These are phyloP conservation scores for Sebastes trivittatus DNA, from an alignment of 2,797 vertebrate genomes.

Conservation along the genomic window DNA sequence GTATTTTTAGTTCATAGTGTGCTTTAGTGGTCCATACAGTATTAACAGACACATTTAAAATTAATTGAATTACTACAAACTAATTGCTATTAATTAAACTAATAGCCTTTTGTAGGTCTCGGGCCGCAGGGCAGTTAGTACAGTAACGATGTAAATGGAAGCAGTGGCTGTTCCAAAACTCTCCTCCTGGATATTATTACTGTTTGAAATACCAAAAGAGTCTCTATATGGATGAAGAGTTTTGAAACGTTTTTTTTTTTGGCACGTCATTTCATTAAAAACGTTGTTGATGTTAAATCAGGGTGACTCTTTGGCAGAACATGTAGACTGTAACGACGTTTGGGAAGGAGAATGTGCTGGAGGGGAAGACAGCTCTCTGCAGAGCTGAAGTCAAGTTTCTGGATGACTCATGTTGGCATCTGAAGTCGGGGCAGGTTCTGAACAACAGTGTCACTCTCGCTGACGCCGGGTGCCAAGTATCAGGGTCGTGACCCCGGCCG, in stretches of 20 bases:
- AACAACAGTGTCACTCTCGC: slow-evolving; percentile 12
- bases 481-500: slow-evolving; percentile 30
- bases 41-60: background rate
- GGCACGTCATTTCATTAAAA: background rate
- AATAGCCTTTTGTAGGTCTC: no score
- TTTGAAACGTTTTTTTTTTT: background rate
- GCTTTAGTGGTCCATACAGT: background rate
- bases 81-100: no score
- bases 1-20: background rate
- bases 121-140: accelerated
- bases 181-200: background rate
- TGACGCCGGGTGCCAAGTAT: slow-evolving; percentile 15
- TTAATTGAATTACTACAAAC: background rate
- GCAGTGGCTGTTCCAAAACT: background rate
- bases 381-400: slow-evolving; percentile 14
- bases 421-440: slow-evolving; percentile 21
- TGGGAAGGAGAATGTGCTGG: background rate
- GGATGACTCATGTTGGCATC: slow-evolving; percentile 55
- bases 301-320: background rate
- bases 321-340: background rate
- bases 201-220: no score
- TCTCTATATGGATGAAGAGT: background rate
- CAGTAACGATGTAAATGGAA: background rate
- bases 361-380: slow-evolving; percentile 13
- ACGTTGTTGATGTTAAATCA: background rate